phyloP scores from a whole-genome alignment of 2,888 invertebrate genomes.

The Pseudococcus longispinus region DNA sequence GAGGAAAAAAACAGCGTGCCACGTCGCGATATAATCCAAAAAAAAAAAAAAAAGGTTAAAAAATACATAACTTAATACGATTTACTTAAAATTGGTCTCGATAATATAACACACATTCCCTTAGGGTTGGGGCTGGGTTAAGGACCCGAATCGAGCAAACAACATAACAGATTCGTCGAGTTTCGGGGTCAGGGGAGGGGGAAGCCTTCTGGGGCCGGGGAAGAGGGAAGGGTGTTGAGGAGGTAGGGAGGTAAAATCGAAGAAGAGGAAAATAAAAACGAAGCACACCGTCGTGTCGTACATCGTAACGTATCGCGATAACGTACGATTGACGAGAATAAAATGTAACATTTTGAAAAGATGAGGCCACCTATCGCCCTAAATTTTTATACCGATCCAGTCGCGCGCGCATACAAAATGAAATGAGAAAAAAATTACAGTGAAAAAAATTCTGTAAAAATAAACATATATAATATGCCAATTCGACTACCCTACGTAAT shows the following conservation, averaged over 20 bases:
- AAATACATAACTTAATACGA: background rate
- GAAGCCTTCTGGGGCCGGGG: background rate
- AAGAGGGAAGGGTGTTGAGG: background rate
- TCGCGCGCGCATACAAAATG: background rate
- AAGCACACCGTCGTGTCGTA: background rate
- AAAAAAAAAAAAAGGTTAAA: background rate
- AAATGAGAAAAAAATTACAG: background rate
- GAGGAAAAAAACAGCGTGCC: conserved; percentile 38
- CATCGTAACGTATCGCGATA: background rate
- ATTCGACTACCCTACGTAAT: background rate
- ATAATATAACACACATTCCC: conserved; percentile 5
- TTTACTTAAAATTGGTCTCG: conserved; percentile 24
- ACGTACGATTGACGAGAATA: background rate
- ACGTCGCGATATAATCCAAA: conserved; percentile 1
- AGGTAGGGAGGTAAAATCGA: background rate
- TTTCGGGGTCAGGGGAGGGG: background rate
- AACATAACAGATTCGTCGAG: background rate
- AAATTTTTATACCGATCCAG: background rate
- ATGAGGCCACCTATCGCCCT: background rate
- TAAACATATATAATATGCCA: conserved; percentile 12
- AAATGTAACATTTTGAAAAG: background rate
- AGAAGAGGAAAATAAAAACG: background rate
- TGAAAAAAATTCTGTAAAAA: conserved; percentile 10
- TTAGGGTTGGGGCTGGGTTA: background rate
- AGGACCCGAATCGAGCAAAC: background rate